These are phyloP conservation scores for Xenopus petersii DNA, from an alignment of 2,797 vertebrate species.

Conservation along the genomic window DNA sequence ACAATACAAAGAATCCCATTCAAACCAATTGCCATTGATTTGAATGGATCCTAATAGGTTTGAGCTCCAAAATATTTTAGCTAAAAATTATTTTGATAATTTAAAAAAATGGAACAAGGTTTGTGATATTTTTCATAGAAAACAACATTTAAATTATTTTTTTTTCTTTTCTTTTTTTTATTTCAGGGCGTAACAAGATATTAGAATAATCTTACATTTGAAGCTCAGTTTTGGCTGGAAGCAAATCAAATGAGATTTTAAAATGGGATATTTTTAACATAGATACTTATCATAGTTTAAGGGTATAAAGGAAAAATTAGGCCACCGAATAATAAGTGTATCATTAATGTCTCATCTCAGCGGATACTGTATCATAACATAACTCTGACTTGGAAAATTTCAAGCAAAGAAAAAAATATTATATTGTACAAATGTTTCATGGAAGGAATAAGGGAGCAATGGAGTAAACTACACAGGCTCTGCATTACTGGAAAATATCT, in stretches of 20 bases:
- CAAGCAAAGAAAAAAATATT: background rate
- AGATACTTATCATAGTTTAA: conserved; percentile 42
- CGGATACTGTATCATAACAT: conserved; percentile 29
- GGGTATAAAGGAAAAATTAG: conserved; percentile 37
- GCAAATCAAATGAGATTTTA: conserved; percentile 47
- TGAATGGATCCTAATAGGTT: no score
- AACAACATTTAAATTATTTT: background rate
- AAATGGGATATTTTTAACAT: conserved; percentile 33
- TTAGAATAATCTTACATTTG: conserved; percentile 41
- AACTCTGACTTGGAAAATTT: conserved; percentile 27
- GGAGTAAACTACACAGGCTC: background rate
- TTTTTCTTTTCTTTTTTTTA: background rate
- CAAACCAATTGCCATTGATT: no score
- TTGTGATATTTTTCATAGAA: no score
- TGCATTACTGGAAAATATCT: background rate
- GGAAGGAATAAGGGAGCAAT: conserved; percentile 6
- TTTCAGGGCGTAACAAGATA: background rate
- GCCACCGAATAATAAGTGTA: conserved; percentile 26
- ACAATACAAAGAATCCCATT: no score
- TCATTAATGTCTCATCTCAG: conserved; percentile 34
- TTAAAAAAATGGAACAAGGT: conserved; percentile 17
- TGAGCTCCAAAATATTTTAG: no score
- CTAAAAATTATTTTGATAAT: no score
- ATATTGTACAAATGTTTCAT: conserved; percentile 12
- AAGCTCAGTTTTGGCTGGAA: conserved; percentile 29